Evolutionary conservation across 2,113 vertebrate species (phyloP).

Genomic region (Neotragus pygmaeus): DNA sequence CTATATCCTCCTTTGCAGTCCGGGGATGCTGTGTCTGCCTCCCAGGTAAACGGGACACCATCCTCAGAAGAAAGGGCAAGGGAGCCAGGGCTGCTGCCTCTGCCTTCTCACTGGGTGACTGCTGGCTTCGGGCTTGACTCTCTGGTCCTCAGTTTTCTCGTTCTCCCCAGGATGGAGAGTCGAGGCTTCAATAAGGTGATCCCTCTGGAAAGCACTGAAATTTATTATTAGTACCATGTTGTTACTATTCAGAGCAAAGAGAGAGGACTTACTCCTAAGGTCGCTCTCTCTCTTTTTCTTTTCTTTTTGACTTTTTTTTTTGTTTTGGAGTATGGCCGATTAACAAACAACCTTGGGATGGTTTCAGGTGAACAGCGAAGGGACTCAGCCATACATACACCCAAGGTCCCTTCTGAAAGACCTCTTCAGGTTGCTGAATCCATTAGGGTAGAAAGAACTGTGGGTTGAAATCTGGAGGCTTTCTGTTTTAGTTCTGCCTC

Average conservation of each 20-base stretch:
- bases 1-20: not conserved
- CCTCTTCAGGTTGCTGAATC: not conserved
- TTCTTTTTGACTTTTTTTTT: not conserved
- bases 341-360: not conserved
- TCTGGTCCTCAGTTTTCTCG: not conserved
- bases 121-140: not conserved
- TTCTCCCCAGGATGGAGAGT: no score
- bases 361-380: not conserved
- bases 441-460: not conserved
- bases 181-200: not conserved
- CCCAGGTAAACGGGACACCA: accelerated
- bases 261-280: not conserved
- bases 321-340: not conserved
- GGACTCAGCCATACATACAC: not conserved
- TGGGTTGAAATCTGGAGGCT: not conserved
- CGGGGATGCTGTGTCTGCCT: not conserved
- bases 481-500: not conserved
- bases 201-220: not conserved
- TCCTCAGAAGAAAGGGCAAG: not conserved
- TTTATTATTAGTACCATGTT: not conserved
- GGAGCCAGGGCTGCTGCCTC: accelerated
- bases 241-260: not conserved
- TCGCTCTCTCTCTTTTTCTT: not conserved
- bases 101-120: accelerated
- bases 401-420: not conserved